Base-by-base conservation (phyloP, 2,113 vertebrate genomes). In the Psilopsiagon aymara region DNA sequence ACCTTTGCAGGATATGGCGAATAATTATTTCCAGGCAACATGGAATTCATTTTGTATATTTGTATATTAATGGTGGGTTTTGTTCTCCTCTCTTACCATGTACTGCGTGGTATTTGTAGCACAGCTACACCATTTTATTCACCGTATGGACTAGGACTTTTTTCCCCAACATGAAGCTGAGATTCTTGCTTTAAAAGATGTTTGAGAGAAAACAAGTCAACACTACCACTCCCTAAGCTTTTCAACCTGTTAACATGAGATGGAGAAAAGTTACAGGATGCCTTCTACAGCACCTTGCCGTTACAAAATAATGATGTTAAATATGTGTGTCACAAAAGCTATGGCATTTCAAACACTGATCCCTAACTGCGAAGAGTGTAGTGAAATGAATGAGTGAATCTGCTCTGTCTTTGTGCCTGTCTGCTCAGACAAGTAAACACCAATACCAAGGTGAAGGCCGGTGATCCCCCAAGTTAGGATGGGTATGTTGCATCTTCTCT, bases 401-500 rank as follows among this genome's bases (percentile, higher is more conserved):
- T 62, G 17, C 31, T 60, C 19, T 37, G 35, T 9, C 16, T 88
- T 85, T 77, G 49, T 51, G 46, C 16, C 7, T 55, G 13, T 10
- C 41, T 68, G 47, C 20, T 43, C 33, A 84, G 49, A 20, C 31
- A 39, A 41, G 69, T 21, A 79, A 81, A 47, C 20, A 52, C 1
- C 49, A 41, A 11, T 7, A 13, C 11, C 10, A 11, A 12, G 29
- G 19, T 57, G 41, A 85, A 66, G 31, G 29, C 31, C 13, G 16
- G n/a, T 17, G 31, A 33, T 25, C 29, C 27, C 44, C 18, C 29
- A 52, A 31, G 11, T 41, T 73, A 55, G 52, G 21, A 51, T 12
- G 4, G 10, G n/a, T 11, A 77, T 37, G 16, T 24, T 0, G 0
- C 11, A 15, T 13, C 20, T 74, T 55, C 43, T 62, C 15, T 37